Conservation (phyloP, 1,140 invertebrate species). For the Hetaerina americana region DNA sequence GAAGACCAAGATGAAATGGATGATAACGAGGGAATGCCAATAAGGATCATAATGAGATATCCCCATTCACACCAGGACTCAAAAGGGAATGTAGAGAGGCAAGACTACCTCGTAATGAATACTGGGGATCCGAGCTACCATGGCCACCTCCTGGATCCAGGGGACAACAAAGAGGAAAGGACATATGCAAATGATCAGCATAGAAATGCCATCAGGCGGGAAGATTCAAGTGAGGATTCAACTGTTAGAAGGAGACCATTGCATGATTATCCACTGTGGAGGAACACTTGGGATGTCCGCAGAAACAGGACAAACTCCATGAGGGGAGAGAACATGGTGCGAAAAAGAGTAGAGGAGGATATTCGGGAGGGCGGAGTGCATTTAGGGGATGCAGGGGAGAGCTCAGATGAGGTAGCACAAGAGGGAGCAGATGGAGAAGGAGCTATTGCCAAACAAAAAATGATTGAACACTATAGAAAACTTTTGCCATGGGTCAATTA, state of each 20-base stretch:
- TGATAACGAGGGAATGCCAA: slow-evolving; percentile 10
- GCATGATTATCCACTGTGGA: slow-evolving; percentile 1
- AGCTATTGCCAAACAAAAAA: slow-evolving; percentile 9
- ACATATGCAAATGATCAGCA: not conserved
- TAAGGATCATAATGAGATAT: slow-evolving; percentile 25
- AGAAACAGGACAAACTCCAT: not conserved
- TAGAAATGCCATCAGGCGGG: slow-evolving; percentile 2
- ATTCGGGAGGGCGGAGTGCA: too few species aligned
- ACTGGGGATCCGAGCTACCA: slow-evolving; percentile 20
- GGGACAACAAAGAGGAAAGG: not conserved
- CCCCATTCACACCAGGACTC: slow-evolving; percentile 22
- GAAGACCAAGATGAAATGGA: not conserved
- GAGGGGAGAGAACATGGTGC: not conserved
- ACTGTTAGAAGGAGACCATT: slow-evolving; percentile 22
- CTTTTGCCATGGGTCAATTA: slow-evolving; percentile 26
- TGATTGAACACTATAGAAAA: slow-evolving; percentile 26
- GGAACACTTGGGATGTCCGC: not conserved
- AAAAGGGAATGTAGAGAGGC: slow-evolving; percentile 13
- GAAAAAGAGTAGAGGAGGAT: not conserved
- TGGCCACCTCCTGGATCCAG: slow-evolving; percentile 16
- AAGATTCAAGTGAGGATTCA: slow-evolving; percentile 1
- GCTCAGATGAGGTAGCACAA: slow-evolving; percentile 14
- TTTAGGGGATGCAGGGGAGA: not conserved
- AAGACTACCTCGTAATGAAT: slow-evolving; percentile 23
- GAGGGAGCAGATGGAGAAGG: slow-evolving; percentile 8